These are phyloP conservation scores for Lasioglossum marginatum DNA, from an alignment of 2,888 invertebrate genomes.

Conservation along the genomic window DNA sequence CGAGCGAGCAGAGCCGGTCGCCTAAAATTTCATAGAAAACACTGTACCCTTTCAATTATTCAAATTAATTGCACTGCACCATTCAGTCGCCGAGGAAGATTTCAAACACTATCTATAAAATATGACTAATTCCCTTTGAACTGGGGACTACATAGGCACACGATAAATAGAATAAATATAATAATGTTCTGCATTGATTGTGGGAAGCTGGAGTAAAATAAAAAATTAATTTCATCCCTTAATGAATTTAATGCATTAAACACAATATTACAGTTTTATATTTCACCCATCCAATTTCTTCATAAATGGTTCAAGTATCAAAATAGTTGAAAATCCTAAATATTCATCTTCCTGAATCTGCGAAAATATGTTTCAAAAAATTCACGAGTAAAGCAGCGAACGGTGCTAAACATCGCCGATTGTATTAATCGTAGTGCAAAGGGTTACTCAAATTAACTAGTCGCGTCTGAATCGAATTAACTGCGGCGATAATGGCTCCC, in stretches of 20 bases:
- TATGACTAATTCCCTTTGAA: too few relatives aligned
- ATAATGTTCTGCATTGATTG: too few relatives aligned
- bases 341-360: background rate
- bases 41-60: background rate
- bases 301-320: too few relatives aligned
- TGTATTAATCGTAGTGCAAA: background rate
- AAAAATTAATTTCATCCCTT: too few relatives aligned
- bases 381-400: background rate
- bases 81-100: background rate
- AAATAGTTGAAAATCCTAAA: too few relatives aligned
- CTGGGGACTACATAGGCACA: too few relatives aligned
- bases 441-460: background rate
- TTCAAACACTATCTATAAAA: background rate
- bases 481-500: background rate
- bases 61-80: background rate
- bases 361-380: background rate
- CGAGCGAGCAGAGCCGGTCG: background rate
- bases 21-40: slow-evolving; percentile 1
- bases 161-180: too few relatives aligned
- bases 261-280: too few relatives aligned
- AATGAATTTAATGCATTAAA: too few relatives aligned
- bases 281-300: too few relatives aligned
- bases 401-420: background rate
- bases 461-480: background rate
- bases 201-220: too few relatives aligned